Conservation (phyloP, 2,888 invertebrate species). For the Pyralis farinalis region DNA sequence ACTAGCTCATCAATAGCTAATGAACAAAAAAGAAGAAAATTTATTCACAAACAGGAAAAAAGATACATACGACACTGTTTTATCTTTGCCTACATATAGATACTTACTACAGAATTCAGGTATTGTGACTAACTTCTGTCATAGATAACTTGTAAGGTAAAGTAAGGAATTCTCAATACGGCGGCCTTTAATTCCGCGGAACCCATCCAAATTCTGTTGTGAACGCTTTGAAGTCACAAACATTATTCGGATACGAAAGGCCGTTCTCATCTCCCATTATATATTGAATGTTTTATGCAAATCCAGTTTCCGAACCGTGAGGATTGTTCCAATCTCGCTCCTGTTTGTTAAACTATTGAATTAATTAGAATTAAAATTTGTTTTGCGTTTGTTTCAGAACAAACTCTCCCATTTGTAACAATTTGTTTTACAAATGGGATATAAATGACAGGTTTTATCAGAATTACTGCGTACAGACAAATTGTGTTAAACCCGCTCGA, state of each 20-base stretch:
- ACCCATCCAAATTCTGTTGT: neutral
- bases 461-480: too few species aligned
- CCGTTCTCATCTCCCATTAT: neutral
- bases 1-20: too few species aligned
- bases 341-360: conserved; percentile 19
- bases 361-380: conserved; percentile 26
- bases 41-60: too few species aligned
- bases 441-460: too few species aligned
- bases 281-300: conserved; percentile 1
- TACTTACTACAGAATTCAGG: too few species aligned
- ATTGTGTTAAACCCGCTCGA: too few species aligned
- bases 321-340: neutral
- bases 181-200: neutral
- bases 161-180: too few species aligned
- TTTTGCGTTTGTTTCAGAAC: neutral
- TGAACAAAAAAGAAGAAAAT: too few species aligned
- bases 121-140: too few species aligned
- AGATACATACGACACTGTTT: too few species aligned
- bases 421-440: neutral
- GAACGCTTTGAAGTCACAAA: neutral
- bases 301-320: neutral
- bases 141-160: too few species aligned
- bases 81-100: too few species aligned
- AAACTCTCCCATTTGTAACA: neutral
- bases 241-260: neutral